Percentiles rank a stretch among this genome's conserved stretches.
Conservation (phyloP, 2,888 invertebrate species). For the Molanna angustata region DNA sequence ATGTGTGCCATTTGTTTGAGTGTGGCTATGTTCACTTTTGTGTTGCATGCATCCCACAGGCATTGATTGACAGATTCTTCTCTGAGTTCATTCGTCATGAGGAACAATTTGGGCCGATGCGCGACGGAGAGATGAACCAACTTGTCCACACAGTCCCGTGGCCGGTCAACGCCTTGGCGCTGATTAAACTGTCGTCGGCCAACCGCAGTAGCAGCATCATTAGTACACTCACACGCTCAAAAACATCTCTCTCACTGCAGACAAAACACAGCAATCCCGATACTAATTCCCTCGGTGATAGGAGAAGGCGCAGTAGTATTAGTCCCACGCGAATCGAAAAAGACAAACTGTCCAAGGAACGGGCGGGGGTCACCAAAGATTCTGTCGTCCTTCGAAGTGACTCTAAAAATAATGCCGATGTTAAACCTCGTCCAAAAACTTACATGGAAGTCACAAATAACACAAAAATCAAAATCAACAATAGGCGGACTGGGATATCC, state of each 20-base stretch:
- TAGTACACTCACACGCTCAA: slow-evolving; percentile 55
- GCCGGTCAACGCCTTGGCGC: slow-evolving; percentile 48
- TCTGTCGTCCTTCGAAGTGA: no score
- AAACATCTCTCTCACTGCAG: slow-evolving; percentile 52
- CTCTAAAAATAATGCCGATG: neutral
- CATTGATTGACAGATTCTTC: slow-evolving; percentile 3
- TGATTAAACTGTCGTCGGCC: slow-evolving; percentile 40
- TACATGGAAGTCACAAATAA: no score
- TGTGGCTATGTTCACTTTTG: no score
- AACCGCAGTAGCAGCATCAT: slow-evolving; percentile 51
- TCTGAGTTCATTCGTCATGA: slow-evolving; percentile 50
- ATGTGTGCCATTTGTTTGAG: no score
- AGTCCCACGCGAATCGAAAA: slow-evolving; percentile 39
- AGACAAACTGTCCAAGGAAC: neutral
- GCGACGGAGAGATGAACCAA: slow-evolving; percentile 36
- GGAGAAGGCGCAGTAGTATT: slow-evolving; percentile 41
- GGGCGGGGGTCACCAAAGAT: no score
- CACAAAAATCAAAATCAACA: no score
- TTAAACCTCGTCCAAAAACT: no score
- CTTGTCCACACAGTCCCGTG: slow-evolving; percentile 45
- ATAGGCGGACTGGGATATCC: no score
- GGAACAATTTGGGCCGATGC: slow-evolving; percentile 51
- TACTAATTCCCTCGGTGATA: neutral
- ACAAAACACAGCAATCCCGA: slow-evolving; percentile 41
- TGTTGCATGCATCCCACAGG: slow-evolving; percentile 2